Evolutionary conservation across 2,888 invertebrate genomes (phyloP), one percentile per base, ranked within the genome.

Genomic region (Hyposoter didymator): DNA sequence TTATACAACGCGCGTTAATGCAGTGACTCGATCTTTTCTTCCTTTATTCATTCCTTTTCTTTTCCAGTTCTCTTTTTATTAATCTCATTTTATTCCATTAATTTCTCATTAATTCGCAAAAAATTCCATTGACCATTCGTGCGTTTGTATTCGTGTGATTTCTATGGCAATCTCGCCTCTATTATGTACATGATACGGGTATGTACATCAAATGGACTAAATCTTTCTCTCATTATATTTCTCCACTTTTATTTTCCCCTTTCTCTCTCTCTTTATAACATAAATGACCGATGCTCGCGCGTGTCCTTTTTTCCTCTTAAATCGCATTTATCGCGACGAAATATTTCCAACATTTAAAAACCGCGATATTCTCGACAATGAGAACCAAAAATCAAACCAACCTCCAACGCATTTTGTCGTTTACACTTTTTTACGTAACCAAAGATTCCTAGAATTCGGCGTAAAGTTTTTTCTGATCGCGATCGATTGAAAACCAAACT

Each of bases 131-230:
- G 87, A 86, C 85, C 87, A 87, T 87, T 86, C 86, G 85, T 85
- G 85, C 85, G 85, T 85, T 85, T 85, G 85, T 85, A 85, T 85
- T 85, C 85, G 85, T 86, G 83, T 88, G 82, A 88, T 85, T 86
- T 88, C 86, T 88, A 88, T 86, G 88, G 85, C 87, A 87, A 84
- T 86, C 82, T 84, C 86, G 86, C 85, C 82, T 84, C 86, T 87
- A 87, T 85, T 88, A 87, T 88, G 85, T 88, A 88, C 88, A 87
- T 87, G 78, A 87, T 87, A 87, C 85, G 85, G 85, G 84, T 87
- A 87, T 88, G 87, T 88, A 88, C 88, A 87, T 87, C 82, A 87
- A 87, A 87, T 85, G 87, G 85, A 87, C 85, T 85, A 87, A 86
- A 85, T 81, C 83, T 89, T 89, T 88, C 87, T 89, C 75, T 83